Conservation (phyloP, 2,888 invertebrate species). For the Agonopterix subpropinquella region DNA sequence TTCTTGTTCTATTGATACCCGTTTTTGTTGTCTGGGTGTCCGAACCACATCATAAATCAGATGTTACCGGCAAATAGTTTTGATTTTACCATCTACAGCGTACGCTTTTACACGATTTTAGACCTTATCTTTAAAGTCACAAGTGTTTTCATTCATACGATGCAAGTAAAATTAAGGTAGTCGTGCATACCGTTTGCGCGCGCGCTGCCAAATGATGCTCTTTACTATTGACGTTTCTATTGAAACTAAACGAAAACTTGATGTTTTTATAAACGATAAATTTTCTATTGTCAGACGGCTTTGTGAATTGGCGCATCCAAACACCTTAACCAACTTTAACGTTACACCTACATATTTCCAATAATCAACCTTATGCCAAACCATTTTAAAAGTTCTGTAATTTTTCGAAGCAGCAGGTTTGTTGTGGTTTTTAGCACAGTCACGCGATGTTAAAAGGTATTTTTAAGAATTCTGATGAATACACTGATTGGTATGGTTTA, state of each 20-base stretch:
- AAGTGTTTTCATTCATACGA: slow-evolving; percentile 7
- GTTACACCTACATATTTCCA: background rate
- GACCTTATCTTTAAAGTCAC: slow-evolving; percentile 17
- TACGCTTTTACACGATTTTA: slow-evolving; percentile 18
- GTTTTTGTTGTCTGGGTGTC: slow-evolving; percentile 67
- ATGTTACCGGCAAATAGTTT: slow-evolving; percentile 34
- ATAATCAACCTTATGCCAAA: background rate
- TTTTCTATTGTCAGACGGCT: slow-evolving; percentile 48
- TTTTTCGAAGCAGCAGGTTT: background rate
- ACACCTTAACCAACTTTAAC: slow-evolving; percentile 10
- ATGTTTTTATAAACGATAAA: slow-evolving; percentile 64
- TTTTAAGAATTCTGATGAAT: slow-evolving; percentile 29
- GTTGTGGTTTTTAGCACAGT: background rate
- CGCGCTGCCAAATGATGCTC: slow-evolving; percentile 49
- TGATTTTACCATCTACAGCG: slow-evolving; percentile 21
- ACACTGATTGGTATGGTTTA: slow-evolving; percentile 33
- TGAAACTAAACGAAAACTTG: slow-evolving; percentile 41
- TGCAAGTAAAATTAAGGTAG: slow-evolving; percentile 13
- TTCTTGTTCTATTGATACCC: slow-evolving; percentile 64
- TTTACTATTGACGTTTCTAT: slow-evolving; percentile 62
- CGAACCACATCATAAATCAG: slow-evolving; percentile 72
- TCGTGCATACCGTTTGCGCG: slow-evolving; percentile 24
- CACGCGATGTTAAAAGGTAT: slow-evolving; percentile 19
- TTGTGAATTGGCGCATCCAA: slow-evolving; percentile 44
- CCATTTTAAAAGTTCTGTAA: background rate